Evolutionary conservation across 2,113 vertebrate species (phyloP), one percentile per base, ranked within the genome.

Genomic region (Labeo catla): DNA sequence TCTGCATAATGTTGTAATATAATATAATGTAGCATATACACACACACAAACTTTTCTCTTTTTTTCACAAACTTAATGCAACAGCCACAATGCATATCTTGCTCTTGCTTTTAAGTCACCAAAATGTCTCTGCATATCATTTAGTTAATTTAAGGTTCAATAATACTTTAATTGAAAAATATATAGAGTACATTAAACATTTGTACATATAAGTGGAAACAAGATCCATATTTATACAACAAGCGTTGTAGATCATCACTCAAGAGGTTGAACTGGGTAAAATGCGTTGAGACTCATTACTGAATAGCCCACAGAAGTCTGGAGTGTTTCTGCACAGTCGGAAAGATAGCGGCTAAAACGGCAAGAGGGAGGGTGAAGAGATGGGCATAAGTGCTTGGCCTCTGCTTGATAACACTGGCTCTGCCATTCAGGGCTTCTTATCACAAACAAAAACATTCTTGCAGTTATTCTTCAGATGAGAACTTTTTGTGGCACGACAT

Each of bases 361-460:
- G 39, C 36, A 0, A 65, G 36, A n/a, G 72, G 45, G 72, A 72
- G 47, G 9, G 34, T 52, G 49, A 70, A 86, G 10, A 79, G 15
- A 50, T 15, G 39, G 6, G 23, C 39, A 59, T 4, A 23, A 72
- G 39, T 77, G 63, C 73, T 21, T 88, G 74, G 57, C 45, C 36
- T n/a, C 49, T 47, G 65, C 59, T 45, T 89, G 85, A 89, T 84
- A 89, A 89, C 34, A 59, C 54, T 73, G 73, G 10, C 57, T 45
- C 61, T 83, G 45, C 63, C 63, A 73, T 78, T 78, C 52, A 65
- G 49, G 34, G 4, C 11, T n/a, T 57, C 80, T 88, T 80, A 84
- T 86, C 65, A 45, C 54, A 9, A 43, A 68, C 8, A 19, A 39
- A 74, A 88, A 77, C 49, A 76, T 72, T n/a, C 61, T 74, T 47